phyloP scores from a whole-genome alignment of 2,888 invertebrate species.

The Drosophila koepferae region DNA sequence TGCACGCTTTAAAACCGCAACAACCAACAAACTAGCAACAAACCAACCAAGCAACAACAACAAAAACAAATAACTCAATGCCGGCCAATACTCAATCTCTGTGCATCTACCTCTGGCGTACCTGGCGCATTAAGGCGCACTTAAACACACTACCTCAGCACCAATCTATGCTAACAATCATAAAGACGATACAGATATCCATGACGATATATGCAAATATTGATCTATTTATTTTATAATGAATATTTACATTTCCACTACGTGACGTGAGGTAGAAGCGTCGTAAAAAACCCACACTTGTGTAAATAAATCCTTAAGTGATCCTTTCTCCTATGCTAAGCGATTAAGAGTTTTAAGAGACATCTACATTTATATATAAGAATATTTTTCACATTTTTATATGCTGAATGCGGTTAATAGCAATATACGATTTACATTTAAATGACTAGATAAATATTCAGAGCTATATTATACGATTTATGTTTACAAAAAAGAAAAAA shows the following conservation, averaged over 20 bases:
- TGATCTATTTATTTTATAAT: conserved; percentile 77
- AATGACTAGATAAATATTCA: conserved; percentile 68
- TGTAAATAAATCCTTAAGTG: conserved; percentile 80
- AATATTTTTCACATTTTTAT: conserved; percentile 66
- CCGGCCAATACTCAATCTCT: conserved; percentile 54
- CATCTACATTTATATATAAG: conserved; percentile 40
- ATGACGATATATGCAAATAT: conserved; percentile 71
- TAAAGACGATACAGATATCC: conserved; percentile 20
- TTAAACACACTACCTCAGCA: conserved; percentile 46
- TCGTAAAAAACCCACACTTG: conserved; percentile 63
- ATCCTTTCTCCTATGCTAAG: conserved; percentile 80
- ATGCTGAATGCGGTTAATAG: conserved; percentile 63
- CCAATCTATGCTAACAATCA: conserved; percentile 28
- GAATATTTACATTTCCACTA: conserved; percentile 74
- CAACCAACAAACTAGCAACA: conserved; percentile 15
- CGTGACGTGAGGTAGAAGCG: conserved; percentile 66
- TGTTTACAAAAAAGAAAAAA: conserved; percentile 60
- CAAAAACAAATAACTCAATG: conserved; percentile 33
- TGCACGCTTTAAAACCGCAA: conserved; percentile 74
- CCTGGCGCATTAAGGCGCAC: conserved; percentile 72
- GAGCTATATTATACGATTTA: conserved; percentile 68
- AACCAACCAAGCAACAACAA: conserved; percentile 8
- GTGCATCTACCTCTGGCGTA: conserved; percentile 75
- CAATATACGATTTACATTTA: conserved; percentile 74
- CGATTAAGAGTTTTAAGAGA: conserved; percentile 73